Evolutionary conservation across 2,888 invertebrate genomes (phyloP), one percentile per base, ranked within the genome.

Genomic region (Nomada ferruginata): DNA sequence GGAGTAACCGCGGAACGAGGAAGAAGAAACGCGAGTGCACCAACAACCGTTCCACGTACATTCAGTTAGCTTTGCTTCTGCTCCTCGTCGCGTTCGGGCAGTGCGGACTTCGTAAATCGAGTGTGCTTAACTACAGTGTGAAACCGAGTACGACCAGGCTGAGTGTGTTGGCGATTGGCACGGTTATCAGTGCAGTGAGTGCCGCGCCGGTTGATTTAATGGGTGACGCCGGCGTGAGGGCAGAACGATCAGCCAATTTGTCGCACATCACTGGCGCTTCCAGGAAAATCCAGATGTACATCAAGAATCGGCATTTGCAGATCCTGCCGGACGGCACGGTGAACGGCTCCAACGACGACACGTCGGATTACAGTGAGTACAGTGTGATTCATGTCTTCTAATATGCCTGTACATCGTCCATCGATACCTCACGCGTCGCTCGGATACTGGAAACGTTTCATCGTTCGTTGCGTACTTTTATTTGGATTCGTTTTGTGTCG

Each of bases 341-440:
- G 94, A 97, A 97, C 95, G 97, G 97, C 90, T 97, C 97, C 93
- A 95, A 95, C 93, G 96, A 97, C 94, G 96, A 96, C 94, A 95
- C 95, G 94, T 97, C 97, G 95, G 96, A 96, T 95, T 97, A 97
- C 96, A 97, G 97, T 97, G 94, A 97, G 97, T 97, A 89, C 72
- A 60, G 23, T 4, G 2, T 23, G 47, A 42, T 53, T 4, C 42
- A 57, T 20, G 36, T 29, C 13, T 2, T 23, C 36, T 47, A 20
- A 42, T 13, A 9, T 26, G n/a, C 29, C 20, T 60, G 61, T 75
- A 42, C 68, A 57, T 69, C 42, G 15, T 69, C 20, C 26, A 69
- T 18, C 60, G 66, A 61, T 59, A 60, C 20, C 47, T n/a, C 42
- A n/a, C 64, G 57, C 36, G 11, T 18, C 61, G 47, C n/a, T 29